Conservation (phyloP, 2,797 vertebrate genomes). For the Sylvilagus floridanus region DNA sequence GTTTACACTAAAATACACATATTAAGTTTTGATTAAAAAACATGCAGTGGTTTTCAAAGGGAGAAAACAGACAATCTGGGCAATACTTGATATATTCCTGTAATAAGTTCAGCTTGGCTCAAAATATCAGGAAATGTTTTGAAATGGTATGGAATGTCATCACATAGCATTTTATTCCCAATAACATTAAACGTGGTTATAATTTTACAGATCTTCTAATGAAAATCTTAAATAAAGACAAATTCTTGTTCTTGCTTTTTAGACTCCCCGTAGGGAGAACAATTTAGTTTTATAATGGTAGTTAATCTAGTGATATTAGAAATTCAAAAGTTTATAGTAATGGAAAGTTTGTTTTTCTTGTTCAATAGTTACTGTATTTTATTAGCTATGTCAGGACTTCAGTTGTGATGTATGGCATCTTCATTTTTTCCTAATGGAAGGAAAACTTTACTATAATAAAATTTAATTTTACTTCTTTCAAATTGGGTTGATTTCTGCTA, state of each 20-base stretch:
- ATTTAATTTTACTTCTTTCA: neutral
- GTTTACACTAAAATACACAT: neutral
- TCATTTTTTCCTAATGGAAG: neutral
- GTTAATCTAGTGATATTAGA: neutral
- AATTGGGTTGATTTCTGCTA: neutral
- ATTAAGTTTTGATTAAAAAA: conserved; percentile 32
- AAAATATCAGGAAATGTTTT: conserved; percentile 33
- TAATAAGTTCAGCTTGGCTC: neutral
- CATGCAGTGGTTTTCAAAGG: conserved; percentile 30
- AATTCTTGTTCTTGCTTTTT: neutral
- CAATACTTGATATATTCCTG: neutral
- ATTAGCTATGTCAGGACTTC: neutral
- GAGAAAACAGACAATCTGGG: neutral
- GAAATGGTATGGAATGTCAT: neutral
- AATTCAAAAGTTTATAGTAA: neutral
- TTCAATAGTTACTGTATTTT: conserved; percentile 12
- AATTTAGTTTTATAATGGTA: conserved; percentile 9
- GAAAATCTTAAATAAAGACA: neutral
- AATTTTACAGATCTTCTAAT: neutral
- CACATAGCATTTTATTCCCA: neutral
- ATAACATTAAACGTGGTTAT: neutral
- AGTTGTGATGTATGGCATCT: neutral
- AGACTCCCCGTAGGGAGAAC: neutral
- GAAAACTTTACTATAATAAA: neutral
- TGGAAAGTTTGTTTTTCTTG: neutral